Conservation (phyloP, 2,797 vertebrate genomes). For the Rhinoraja longicauda region DNA sequence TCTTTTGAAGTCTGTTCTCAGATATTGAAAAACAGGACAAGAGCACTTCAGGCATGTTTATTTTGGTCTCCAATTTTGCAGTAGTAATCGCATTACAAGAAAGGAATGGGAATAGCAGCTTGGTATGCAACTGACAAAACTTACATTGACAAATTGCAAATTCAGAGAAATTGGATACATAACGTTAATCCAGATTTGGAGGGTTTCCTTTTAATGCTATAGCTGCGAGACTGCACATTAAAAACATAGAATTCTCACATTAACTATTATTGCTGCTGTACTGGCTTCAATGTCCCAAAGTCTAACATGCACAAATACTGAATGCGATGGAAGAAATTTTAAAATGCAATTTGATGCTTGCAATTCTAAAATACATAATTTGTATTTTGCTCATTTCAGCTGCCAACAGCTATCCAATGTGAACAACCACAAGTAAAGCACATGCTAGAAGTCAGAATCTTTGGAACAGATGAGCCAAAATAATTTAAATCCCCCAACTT, state of each 20-base stretch:
- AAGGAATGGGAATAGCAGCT: background rate
- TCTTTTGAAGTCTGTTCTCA: constrained; percentile 16
- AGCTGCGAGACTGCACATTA: background rate
- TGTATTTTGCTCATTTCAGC: background rate
- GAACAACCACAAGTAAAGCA: background rate
- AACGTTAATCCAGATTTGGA: background rate
- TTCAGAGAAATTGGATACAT: background rate
- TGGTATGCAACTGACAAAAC: background rate
- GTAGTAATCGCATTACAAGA: constrained; percentile 14
- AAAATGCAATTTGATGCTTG: background rate
- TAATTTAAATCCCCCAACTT: background rate
- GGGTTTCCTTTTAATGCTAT: background rate
- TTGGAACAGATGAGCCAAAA: background rate
- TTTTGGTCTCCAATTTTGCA: constrained; percentile 19
- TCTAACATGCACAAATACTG: no score
- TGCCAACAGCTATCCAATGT: background rate
- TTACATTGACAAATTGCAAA: background rate
- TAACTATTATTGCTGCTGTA: background rate
- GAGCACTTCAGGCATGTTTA: constrained; percentile 16
- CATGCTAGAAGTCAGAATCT: background rate
- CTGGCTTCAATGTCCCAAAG: background rate
- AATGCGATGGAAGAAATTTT: background rate
- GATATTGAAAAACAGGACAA: constrained; percentile 26
- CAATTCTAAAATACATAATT: background rate
- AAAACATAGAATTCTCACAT: background rate